Evolutionary conservation across 2,797 vertebrate genomes (phyloP).

Genomic region (Acridotheres tristis): DNA sequence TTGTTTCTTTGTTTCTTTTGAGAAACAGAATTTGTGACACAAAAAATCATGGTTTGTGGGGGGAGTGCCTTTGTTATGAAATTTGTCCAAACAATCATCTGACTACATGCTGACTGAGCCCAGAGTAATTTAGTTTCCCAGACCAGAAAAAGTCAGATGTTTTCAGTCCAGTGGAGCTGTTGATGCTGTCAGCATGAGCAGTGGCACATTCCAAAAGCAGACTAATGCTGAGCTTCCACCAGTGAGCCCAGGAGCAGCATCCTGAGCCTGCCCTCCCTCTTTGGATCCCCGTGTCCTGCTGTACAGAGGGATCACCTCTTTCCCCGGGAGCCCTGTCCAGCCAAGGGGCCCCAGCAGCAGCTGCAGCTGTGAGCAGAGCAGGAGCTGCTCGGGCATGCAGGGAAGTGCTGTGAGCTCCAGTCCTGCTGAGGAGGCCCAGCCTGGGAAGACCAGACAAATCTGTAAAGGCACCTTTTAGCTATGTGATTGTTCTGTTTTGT

Average conservation of each 20-base stretch:
- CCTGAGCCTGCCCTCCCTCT: too few relatives aligned
- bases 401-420: neutral
- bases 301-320: neutral
- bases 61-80: neutral
- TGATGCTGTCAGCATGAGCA: neutral
- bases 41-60: rapidly evolving
- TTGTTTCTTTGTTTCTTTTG: neutral
- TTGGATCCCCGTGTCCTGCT: neutral
- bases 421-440: neutral
- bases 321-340: neutral
- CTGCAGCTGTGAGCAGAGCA: neutral
- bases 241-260: neutral
- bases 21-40: neutral
- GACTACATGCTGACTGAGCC: neutral
- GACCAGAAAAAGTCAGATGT: neutral
- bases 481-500: neutral
- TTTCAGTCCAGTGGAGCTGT: neutral
- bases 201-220: neutral
- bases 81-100: neutral
- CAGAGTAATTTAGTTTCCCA: neutral
- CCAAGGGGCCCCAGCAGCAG: neutral
- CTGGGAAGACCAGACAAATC: neutral
- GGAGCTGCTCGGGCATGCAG: neutral
- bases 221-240: neutral
- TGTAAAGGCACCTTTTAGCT: neutral